These are phyloP conservation scores for Saccostrea glomerata DNA, from an alignment of 1,140 invertebrate genomes.

Conservation along the genomic window DNA sequence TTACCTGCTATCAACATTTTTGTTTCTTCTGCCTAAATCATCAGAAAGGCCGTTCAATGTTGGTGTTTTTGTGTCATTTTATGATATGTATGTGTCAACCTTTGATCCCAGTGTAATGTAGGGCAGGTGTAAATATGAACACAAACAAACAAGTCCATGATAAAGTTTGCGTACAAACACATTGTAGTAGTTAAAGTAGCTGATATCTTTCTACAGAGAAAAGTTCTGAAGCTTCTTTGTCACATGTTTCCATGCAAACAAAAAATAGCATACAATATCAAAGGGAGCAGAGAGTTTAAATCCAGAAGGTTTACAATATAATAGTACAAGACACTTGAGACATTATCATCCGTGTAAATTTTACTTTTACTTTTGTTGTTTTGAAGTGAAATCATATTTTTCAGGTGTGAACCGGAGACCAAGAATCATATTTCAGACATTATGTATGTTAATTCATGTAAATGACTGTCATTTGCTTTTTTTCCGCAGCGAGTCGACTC, in stretches of 20 bases:
- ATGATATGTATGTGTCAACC: slow-evolving; percentile 28
- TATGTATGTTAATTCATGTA: slow-evolving; percentile 35
- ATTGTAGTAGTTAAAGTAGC: neutral
- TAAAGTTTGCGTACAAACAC: neutral
- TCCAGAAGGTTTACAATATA: neutral
- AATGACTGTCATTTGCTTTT: slow-evolving; percentile 31
- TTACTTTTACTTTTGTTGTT: slow-evolving; percentile 1
- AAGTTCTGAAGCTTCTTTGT: neutral
- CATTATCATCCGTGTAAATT: neutral
- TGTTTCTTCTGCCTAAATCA: slow-evolving; percentile 21
- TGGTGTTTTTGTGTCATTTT: slow-evolving; percentile 34
- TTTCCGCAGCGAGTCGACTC: slow-evolving; percentile 25
- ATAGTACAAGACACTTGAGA: slow-evolving; percentile 5
- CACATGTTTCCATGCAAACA: slow-evolving; percentile 12
- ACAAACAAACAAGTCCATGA: slow-evolving; percentile 30
- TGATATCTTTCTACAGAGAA: neutral
- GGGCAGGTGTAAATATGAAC: slow-evolving; percentile 24
- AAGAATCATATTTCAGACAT: slow-evolving; percentile 13
- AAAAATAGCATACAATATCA: slow-evolving; percentile 17
- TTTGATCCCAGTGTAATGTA: slow-evolving; percentile 25
- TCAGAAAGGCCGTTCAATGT: neutral
- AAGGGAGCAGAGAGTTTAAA: neutral
- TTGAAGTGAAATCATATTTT: slow-evolving; percentile 6
- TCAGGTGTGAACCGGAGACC: slow-evolving; percentile 1
- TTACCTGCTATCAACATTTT: slow-evolving; percentile 24